phyloP scores from a whole-genome alignment of 2,113 vertebrate species.

The Dromiciops gliroides region DNA sequence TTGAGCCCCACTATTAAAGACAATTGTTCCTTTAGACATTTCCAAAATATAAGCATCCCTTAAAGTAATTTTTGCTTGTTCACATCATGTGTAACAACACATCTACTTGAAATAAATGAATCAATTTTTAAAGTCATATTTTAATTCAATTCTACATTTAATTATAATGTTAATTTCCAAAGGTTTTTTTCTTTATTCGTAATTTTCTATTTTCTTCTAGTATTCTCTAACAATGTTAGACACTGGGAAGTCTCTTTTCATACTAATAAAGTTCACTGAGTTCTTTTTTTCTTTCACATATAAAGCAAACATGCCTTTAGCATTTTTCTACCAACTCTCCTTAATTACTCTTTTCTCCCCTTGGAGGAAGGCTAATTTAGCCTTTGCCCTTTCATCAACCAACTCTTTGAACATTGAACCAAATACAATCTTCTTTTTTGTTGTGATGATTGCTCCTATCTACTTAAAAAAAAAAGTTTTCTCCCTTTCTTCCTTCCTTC shows the following conservation, averaged over 20 bases:
- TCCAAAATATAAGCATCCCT: not conserved
- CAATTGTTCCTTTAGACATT: not conserved
- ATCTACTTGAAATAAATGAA: not conserved
- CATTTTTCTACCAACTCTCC: conserved; percentile 5
- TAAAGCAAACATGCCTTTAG: conserved; percentile 3
- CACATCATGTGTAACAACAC: not conserved
- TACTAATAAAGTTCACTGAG: conserved; percentile 20
- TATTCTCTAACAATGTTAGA: not conserved
- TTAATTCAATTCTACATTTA: not conserved
- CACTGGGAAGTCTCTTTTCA: not conserved
- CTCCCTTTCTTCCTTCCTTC: too few relatives aligned
- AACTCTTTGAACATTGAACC: conserved; percentile 62
- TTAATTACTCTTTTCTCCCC: conserved; percentile 12
- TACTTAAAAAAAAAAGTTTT: not conserved
- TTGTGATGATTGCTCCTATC: not conserved
- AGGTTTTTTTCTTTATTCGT: not conserved
- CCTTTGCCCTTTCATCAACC: conserved; percentile 42
- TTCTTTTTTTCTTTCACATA: conserved; percentile 11
- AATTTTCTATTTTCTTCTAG: not conserved
- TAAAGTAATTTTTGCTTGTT: not conserved
- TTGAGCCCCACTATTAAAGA: not conserved
- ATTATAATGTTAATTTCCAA: conserved; percentile 16
- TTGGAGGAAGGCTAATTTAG: conserved; percentile 29
- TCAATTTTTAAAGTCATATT: not conserved
- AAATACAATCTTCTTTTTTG: conserved; percentile 36